Conservation (phyloP, 2,888 invertebrate species). For the Sminthurinus aureus region DNA sequence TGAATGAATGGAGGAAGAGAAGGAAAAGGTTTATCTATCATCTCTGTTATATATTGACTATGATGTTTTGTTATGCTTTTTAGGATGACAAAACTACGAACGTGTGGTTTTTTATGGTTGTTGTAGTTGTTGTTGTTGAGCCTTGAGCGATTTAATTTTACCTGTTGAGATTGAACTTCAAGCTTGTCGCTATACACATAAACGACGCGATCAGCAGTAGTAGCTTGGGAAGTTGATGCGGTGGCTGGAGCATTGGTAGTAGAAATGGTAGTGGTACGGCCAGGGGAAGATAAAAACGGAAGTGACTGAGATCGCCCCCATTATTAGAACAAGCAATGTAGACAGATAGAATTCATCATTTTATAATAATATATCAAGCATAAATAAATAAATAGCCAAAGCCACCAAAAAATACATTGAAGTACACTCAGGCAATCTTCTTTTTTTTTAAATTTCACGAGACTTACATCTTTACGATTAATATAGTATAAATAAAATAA, state of each 20-base stretch:
- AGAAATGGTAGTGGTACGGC: conserved; percentile 52
- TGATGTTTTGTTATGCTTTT: neutral
- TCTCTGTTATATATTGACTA: neutral
- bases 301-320: conserved; percentile 59
- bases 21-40: neutral
- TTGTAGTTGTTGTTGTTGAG: conserved; percentile 16
- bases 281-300: conserved; percentile 60
- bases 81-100: conserved; percentile 34
- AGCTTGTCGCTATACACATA: conserved; percentile 68
- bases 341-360: conserved; percentile 12
- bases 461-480: conserved; percentile 31
- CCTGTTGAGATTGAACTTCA: conserved; percentile 66
- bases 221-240: conserved; percentile 53
- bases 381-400: conserved; percentile 42
- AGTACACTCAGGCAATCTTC: conserved; percentile 43
- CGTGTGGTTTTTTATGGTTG: conserved; percentile 32
- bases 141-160: conserved; percentile 60
- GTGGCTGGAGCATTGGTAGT: conserved; percentile 54
- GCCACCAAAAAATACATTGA: conserved; percentile 50
- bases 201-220: conserved; percentile 65
- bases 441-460: conserved; percentile 34
- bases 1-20: neutral
- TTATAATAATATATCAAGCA: too few relatives aligned
- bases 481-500: neutral
- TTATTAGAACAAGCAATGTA: conserved; percentile 44